These are phyloP conservation scores for Sclerodermus sp. DNA, from an alignment of 2,888 invertebrate species.

Conservation along the genomic window DNA sequence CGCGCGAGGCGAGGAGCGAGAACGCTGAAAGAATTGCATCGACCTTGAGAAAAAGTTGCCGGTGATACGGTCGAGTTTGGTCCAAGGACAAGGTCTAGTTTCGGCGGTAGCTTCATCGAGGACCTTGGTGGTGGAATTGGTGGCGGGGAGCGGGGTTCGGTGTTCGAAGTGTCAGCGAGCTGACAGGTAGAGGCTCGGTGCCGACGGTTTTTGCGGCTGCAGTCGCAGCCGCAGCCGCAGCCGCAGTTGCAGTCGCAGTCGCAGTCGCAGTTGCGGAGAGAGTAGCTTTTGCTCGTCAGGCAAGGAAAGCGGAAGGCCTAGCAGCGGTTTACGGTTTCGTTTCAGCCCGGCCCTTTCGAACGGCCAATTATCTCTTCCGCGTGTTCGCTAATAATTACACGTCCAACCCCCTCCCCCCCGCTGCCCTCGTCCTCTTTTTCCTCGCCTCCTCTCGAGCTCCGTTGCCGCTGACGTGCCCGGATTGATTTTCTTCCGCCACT, in stretches of 20 bases:
- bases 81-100: too few relatives aligned
- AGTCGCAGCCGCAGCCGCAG: not conserved
- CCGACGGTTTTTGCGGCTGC: slow-evolving; percentile 19
- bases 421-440: not conserved
- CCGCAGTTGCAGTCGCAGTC: not conserved
- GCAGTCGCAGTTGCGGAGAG: not conserved
- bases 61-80: too few relatives aligned
- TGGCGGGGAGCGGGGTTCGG: too few relatives aligned
- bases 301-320: not conserved
- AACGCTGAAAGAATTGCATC: too few relatives aligned
- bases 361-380: slow-evolving; percentile 43
- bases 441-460: slow-evolving; percentile 2
- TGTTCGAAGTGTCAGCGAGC: not conserved
- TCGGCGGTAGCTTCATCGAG: too few relatives aligned
- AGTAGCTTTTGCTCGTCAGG: not conserved
- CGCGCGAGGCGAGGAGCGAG: too few relatives aligned
- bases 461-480: too few relatives aligned
- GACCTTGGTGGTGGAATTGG: too few relatives aligned
- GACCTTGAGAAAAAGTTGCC: too few relatives aligned
- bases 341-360: slow-evolving; percentile 19
- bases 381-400: slow-evolving; percentile 33
- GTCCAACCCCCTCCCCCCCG: not conserved
- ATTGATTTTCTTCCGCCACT: too few relatives aligned
- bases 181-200: not conserved
- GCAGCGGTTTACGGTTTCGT: slow-evolving; percentile 8